Evolutionary conservation across 2,888 invertebrate genomes (phyloP), one percentile per base, ranked within the genome.

Genomic region (Ecliptopera silaceata): DNA sequence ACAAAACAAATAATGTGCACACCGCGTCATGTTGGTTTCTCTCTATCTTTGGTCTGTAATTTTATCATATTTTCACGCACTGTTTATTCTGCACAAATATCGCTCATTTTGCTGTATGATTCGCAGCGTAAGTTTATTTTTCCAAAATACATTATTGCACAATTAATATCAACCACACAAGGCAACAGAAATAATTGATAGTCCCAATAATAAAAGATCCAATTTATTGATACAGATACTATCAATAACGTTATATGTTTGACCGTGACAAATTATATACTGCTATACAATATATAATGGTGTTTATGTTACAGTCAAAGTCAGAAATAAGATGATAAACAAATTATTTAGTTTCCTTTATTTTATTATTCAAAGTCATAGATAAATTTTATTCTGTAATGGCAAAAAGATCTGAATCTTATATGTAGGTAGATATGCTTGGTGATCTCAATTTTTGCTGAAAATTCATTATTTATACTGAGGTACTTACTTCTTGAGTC

Each of bases 251-350:
- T 41, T 53, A 46, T 60, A 15, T 54, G 47, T 59, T 63, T 58
- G 65, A 65, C 65, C 63, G 58, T 65, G 61, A 65, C 63, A 52
- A 63, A 63, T 63, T 55, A 61, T 42, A 45, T 43, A 54, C 62
- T 52, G 60, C 62, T 49, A 56, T 57, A 61, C 47, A 56, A 45
- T 51, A 46, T 57, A 57, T 51, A 43, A 31, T 47, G 13, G 32
- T 18, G 10, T 12, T 41, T 20, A 31, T 55, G 55, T 38, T 43
- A 20, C 43, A 15, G 43, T 43, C 26, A 8, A 38, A 36, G 42
- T 54, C 3, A 11, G 42, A 36, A 54, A 36, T 29, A 42, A 8
- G n/a, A n/a, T n/a, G n/a, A n/a, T n/a, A n/a, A n/a, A n/a, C n/a
- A n/a, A n/a, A n/a, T n/a, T n/a, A n/a, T n/a, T n/a, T n/a, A n/a